These are phyloP conservation scores for Spheniscus humboldti DNA, from an alignment of 2,797 vertebrate species.

Conservation along the genomic window DNA sequence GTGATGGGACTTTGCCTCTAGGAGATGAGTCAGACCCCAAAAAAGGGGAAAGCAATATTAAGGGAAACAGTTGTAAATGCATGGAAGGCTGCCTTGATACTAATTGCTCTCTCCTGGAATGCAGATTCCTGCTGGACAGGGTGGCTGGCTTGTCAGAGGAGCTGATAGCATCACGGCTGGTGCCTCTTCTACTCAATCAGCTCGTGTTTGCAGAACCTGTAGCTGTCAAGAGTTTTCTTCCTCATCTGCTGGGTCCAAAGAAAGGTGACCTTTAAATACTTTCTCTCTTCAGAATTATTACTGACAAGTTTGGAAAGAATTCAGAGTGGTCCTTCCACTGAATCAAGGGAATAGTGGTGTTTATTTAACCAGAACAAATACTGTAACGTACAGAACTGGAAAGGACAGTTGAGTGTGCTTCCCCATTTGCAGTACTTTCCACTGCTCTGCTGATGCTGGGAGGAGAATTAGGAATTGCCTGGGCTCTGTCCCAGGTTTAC, in stretches of 20 bases:
- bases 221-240: constrained; percentile 96
- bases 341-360: neutral
- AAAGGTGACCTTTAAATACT: constrained; percentile 77
- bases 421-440: neutral
- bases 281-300: neutral
- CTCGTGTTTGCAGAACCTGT: constrained; percentile 95
- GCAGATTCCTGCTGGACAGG: constrained; percentile 90
- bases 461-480: neutral
- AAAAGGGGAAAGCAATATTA: neutral
- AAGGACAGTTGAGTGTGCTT: neutral
- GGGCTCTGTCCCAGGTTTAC: neutral
- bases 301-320: neutral
- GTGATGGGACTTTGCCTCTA: neutral
- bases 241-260: constrained; percentile 92
- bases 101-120: constrained; percentile 16
- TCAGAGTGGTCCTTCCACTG: neutral
- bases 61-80: neutral
- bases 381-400: neutral
- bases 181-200: constrained; percentile 90
- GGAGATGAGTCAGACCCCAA: neutral
- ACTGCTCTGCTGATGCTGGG: neutral
- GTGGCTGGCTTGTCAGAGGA: constrained; percentile 90
- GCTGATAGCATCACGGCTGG: constrained; percentile 86
- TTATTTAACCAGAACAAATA: neutral
- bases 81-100: neutral